Evolutionary conservation across 2,797 vertebrate genomes (phyloP), one percentile per base, ranked within the genome.

Genomic region (Chloroceryle amazona): DNA sequence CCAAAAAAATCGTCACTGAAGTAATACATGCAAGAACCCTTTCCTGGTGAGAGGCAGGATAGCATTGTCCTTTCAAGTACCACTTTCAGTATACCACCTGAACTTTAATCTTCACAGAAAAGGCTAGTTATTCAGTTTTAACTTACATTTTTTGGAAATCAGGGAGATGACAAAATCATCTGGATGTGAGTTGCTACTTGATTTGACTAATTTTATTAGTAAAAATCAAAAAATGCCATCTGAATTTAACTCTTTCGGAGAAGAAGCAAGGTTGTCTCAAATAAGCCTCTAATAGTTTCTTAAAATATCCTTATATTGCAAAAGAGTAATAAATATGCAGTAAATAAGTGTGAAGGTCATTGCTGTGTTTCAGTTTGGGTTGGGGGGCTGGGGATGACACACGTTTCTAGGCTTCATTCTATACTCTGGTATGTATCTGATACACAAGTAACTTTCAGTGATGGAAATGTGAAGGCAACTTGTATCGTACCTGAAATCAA

Each of bases 11-110:
- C 10, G 3, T 63, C 2, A 3, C 67, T 84, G 14, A 4, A 39
- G 13, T 47, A 5, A 3, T 35, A 20, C 2, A 1, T 46, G 22
- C 13, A 44, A 44, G 11, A 9, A n/a, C 37, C 4, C 1, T 83
- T 67, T 65, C 0, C 2, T 82, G 25, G 16, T 85, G 31, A 44
- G 12, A n/a, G 51, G 39, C 54, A 67, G 17, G n/a, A 33, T 70
- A 51, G 20, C 35, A 23, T 11, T 60, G 49, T 63, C 39, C 21
- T 84, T 75, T 57, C 25, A 4, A 46, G 3, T 11, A 4, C 26
- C 41, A 9, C 33, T 63, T 93, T 74, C 44, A 46, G 5, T 44
- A 29, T 73, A 10, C 6, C 5, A 19, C 21, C 10, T 33, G 7
- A 49, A 22, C 35, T 75, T 51, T 73, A 44, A 19, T 73, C 39